Evolutionary conservation across 2,113 vertebrate genomes (phyloP).

Genomic region (Ardeotis arabs): DNA sequence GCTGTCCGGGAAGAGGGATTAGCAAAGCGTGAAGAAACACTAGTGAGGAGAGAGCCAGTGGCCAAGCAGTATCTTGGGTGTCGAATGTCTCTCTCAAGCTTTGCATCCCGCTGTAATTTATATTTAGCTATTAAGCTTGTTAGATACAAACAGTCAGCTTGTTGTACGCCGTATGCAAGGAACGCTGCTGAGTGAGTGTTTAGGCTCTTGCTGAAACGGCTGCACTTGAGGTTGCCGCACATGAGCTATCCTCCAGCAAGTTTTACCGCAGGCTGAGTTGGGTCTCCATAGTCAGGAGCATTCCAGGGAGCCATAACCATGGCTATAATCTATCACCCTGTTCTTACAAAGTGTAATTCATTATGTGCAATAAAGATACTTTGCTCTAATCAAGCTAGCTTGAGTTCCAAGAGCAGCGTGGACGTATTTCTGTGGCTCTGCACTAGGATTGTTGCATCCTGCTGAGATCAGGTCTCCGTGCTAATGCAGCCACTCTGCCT

Average conservation of each 20-base stretch:
- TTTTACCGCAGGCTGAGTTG: neutral
- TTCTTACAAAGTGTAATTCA: neutral
- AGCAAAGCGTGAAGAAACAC: conserved; percentile 7
- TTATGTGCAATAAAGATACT: neutral
- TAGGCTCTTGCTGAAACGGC: neutral
- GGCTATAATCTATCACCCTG: neutral
- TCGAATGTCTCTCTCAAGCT: conserved; percentile 23
- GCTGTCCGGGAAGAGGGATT: conserved; percentile 53
- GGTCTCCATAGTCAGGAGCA: neutral
- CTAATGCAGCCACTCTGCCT: neutral
- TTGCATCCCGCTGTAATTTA: conserved; percentile 33
- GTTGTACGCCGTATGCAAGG: neutral
- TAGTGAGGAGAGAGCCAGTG: neutral
- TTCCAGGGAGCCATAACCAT: neutral
- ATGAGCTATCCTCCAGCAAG: neutral
- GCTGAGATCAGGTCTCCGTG: neutral
- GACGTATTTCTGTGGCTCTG: neutral
- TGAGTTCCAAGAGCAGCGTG: neutral
- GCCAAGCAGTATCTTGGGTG: neutral
- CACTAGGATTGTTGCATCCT: neutral
- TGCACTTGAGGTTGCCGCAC: neutral
- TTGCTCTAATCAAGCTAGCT: neutral
- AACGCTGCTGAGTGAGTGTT: neutral
- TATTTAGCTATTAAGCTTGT: conserved; percentile 43
- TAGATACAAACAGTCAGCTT: neutral